Conservation (phyloP, 37 sponge, comb jelly and placozoan species). For the Halisarca cf. caerulea region DNA sequence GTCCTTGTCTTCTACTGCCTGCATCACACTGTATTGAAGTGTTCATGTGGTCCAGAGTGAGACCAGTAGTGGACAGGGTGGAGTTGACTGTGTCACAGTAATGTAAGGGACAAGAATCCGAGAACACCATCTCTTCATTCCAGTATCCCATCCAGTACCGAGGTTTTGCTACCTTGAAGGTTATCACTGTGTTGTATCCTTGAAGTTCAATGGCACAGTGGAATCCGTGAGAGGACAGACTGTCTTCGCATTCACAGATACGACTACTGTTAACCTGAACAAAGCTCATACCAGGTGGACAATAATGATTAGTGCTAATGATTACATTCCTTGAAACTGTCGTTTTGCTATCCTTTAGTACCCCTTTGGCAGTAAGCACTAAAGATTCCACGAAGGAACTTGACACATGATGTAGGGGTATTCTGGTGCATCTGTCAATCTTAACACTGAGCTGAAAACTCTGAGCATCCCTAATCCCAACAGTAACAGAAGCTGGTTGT, state of each 20-base stretch:
- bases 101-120: background rate
- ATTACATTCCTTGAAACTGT: background rate
- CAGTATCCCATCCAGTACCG: background rate
- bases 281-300: background rate
- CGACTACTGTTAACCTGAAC: no score
- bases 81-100: background rate
- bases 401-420: background rate
- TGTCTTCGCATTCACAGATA: background rate
- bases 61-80: background rate
- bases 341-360: no score
- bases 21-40: background rate
- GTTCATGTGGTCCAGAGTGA: background rate
- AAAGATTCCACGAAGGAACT: no score
- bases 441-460: no score
- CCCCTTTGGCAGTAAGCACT: no score
- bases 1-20: conserved; percentile 5
- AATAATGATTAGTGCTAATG: background rate
- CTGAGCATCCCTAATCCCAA: background rate
- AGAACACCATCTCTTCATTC: background rate
- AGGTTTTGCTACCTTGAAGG: background rate
- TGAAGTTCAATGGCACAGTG: background rate
- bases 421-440: no score
- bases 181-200: background rate
- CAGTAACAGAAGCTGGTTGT: background rate
- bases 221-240: background rate